Conservation (phyloP, 2,888 invertebrate genomes). For the Parnassius orleans region DNA sequence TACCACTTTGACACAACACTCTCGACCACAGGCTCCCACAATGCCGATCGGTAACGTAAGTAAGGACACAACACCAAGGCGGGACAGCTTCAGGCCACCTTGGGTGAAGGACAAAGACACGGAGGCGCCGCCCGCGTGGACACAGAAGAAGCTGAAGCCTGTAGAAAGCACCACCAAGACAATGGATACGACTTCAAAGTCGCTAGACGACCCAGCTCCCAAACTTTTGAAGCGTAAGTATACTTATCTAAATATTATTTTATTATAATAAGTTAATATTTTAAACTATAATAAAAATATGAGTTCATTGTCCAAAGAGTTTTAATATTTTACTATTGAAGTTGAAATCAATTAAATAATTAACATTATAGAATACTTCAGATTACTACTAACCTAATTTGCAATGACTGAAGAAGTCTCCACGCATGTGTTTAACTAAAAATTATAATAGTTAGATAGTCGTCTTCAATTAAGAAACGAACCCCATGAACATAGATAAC, state of each 20-base stretch:
- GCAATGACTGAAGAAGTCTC: too few species aligned
- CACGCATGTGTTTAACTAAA: too few species aligned
- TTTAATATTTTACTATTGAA: too few species aligned
- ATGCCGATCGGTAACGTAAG: conserved; percentile 77
- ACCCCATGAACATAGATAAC: too few species aligned
- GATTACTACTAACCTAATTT: too few species aligned
- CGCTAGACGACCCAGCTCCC: conserved; percentile 32
- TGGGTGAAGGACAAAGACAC: conserved; percentile 86
- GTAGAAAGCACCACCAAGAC: conserved; percentile 53
- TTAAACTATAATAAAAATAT: too few species aligned
- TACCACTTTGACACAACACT: conserved; percentile 10
- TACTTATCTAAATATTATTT: background rate
- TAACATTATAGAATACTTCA: too few species aligned
- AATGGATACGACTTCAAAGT: conserved; percentile 38
- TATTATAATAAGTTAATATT: too few species aligned
- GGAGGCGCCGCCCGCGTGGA: conserved; percentile 83
- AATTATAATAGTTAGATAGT: too few species aligned
- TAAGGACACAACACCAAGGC: conserved; percentile 76
- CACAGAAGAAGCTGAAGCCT: conserved; percentile 76
- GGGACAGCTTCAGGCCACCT: conserved; percentile 86
- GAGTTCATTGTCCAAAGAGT: too few species aligned
- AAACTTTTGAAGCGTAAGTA: conserved; percentile 68
- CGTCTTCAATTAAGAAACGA: too few species aligned
- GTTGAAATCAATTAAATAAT: too few species aligned
- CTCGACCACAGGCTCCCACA: conserved; percentile 45